A percentile compares a stretch with the other conserved stretches of the same genome.
phyloP scores from a whole-genome alignment of 2,113 vertebrate genomes.

The Abramis brama region DNA sequence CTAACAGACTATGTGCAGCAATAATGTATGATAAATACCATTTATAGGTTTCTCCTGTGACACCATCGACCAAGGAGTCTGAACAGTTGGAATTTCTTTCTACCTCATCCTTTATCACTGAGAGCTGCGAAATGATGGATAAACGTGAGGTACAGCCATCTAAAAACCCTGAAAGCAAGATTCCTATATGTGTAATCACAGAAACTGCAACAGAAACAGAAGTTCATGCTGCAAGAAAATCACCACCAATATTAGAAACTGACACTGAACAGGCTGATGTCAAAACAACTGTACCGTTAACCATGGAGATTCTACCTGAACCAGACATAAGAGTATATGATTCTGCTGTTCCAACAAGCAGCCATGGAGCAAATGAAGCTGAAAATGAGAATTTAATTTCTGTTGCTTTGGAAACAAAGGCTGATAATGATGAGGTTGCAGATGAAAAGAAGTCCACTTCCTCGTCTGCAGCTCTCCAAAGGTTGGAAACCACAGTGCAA shows the following conservation, averaged over 20 bases:
- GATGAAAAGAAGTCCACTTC: constrained; percentile 9
- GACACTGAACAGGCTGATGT: neutral
- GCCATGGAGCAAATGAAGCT: neutral
- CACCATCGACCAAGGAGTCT: neutral
- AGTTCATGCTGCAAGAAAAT: neutral
- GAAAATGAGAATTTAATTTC: neutral
- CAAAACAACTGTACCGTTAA: neutral
- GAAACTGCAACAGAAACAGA: neutral
- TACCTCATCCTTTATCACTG: neutral
- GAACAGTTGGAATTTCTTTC: neutral
- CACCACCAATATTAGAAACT: neutral
- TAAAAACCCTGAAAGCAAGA: constrained; percentile 14
- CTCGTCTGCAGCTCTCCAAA: neutral
- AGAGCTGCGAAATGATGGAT: neutral
- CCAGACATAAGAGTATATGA: neutral
- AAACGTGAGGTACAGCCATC: neutral
- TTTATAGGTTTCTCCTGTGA: constrained; percentile 43
- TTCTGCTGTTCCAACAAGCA: neutral
- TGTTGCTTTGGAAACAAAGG: constrained; percentile 11
- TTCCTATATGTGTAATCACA: neutral
- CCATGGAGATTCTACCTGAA: constrained; percentile 20
- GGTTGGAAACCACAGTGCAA: neutral
- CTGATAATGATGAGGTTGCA: constrained; percentile 11
- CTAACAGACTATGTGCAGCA: neutral
- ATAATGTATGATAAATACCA: neutral